These are phyloP conservation scores for Dendroctonus ponderosae DNA, from an alignment of 1,140 invertebrate genomes.

Conservation along the genomic window DNA sequence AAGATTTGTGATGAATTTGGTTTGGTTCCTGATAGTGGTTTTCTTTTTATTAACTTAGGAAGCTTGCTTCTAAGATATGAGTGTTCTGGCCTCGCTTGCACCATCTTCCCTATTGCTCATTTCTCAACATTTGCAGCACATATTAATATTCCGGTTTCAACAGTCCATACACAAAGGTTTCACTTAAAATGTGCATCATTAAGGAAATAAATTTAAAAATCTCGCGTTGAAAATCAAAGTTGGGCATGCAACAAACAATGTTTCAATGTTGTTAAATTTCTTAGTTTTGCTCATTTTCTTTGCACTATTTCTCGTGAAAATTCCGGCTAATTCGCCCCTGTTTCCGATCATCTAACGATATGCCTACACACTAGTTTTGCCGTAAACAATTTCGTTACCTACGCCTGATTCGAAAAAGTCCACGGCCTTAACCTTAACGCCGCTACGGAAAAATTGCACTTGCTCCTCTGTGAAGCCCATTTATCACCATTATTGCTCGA, in stretches of 20 bases:
- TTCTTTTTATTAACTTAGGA: no score
- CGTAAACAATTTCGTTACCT: slow-evolving; percentile 35
- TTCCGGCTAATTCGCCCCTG: slow-evolving; percentile 11
- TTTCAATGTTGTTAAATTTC: not conserved
- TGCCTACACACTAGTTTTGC: slow-evolving; percentile 27
- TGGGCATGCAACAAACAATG: not conserved
- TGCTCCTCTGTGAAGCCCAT: slow-evolving; percentile 23
- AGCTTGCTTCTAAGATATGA: no score
- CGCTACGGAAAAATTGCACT: slow-evolving; percentile 24
- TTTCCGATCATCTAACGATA: slow-evolving; percentile 18
- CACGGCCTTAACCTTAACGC: slow-evolving; percentile 25
- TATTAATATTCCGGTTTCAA: no score
- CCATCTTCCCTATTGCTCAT: no score
- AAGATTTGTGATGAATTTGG: no score
- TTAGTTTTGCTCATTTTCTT: not conserved
- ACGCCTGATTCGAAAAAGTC: slow-evolving; percentile 18
- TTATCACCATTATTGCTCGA: slow-evolving; percentile 28
- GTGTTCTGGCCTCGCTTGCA: no score
- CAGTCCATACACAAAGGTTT: no score
- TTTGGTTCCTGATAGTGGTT: no score
- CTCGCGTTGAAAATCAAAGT: no score
- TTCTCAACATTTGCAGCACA: no score
- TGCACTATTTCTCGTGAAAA: no score
- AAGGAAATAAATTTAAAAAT: not conserved
- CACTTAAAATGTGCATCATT: not conserved